Percentiles rank a stretch among this genome's conserved stretches.
Conservation (phyloP, 2,113 vertebrate genomes). For the Rhinopithecus roxellana region DNA sequence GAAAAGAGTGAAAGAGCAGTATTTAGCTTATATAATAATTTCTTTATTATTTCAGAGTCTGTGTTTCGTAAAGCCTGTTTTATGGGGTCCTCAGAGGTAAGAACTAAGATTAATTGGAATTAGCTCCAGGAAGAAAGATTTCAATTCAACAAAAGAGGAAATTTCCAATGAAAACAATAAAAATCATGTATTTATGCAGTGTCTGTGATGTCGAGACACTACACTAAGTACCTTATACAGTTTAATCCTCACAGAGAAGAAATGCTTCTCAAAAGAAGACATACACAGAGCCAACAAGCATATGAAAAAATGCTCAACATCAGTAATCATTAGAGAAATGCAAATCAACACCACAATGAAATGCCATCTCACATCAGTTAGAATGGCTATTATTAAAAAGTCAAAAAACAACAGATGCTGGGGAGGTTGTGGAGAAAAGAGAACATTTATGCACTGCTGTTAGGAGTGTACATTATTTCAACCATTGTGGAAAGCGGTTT, state of each 20-base stretch:
- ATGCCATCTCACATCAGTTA: too few species aligned
- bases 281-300: too few species aligned
- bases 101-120: not conserved
- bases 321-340: too few species aligned
- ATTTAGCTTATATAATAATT: slow-evolving; percentile 7
- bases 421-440: too few species aligned
- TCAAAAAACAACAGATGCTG: too few species aligned
- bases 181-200: not conserved
- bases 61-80: not conserved
- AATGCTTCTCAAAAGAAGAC: too few species aligned
- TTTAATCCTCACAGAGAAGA: not conserved
- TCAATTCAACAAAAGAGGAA: not conserved
- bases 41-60: slow-evolving; percentile 23
- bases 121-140: not conserved
- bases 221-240: not conserved
- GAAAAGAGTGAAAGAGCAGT: not conserved
- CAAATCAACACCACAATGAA: too few species aligned
- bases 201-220: not conserved
- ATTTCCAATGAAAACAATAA: not conserved
- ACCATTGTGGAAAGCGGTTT: too few species aligned
- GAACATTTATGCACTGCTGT: too few species aligned
- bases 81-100: not conserved
- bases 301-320: too few species aligned
- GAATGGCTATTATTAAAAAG: too few species aligned
- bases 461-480: too few species aligned